These are phyloP conservation scores for Hemiscyllium ocellatum DNA, from an alignment of 2,113 vertebrate species.

Conservation along the genomic window DNA sequence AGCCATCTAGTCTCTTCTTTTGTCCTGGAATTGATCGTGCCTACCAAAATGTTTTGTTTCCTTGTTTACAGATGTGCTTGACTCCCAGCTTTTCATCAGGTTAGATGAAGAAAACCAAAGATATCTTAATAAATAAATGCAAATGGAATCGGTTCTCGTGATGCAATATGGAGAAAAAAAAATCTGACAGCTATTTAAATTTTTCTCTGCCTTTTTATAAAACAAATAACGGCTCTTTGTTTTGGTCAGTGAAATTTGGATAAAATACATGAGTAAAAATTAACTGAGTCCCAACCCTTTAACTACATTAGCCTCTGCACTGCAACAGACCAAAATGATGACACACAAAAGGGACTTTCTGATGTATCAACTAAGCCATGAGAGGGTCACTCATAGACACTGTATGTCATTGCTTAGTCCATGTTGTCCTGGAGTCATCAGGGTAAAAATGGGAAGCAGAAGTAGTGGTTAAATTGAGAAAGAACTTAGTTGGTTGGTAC, in stretches of 20 bases:
- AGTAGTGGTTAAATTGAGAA: background rate
- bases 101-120: background rate
- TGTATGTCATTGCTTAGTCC: background rate
- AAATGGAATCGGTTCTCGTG: background rate
- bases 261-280: constrained; percentile 1
- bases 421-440: background rate
- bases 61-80: background rate
- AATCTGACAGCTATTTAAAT: background rate
- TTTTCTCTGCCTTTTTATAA: background rate
- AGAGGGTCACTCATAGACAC: background rate
- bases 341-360: constrained; percentile 32
- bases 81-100: constrained; percentile 4
- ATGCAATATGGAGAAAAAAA: background rate
- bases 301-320: background rate
- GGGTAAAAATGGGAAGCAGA: background rate
- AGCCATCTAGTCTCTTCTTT: background rate
- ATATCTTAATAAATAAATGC: background rate
- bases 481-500: background rate
- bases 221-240: background rate
- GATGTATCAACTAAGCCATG: constrained; percentile 5
- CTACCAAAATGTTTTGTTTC: background rate
- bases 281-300: background rate
- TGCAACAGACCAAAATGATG: constrained; percentile 22
- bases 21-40: background rate
- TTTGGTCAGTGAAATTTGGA: background rate